Evolutionary conservation across 1,140 invertebrate species (phyloP), one percentile per base, ranked within the genome.

Genomic region (Pogonomyrmex californicus): DNA sequence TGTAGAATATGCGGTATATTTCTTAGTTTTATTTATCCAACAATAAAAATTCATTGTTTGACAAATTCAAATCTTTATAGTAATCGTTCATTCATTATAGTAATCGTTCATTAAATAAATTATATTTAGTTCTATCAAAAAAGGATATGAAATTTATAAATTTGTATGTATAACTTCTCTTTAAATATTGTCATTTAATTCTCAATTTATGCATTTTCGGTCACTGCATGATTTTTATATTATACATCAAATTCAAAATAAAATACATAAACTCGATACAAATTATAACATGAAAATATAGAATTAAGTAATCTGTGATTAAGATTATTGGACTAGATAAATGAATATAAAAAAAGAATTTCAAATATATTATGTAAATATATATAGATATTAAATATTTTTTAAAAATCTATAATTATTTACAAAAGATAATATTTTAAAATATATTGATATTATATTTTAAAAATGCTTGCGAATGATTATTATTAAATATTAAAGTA

Each of bases 271-370:
- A 36, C 5, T 49, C 4, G 47, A 12, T 5, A 62, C 14, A 30
- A 1, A 38, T 2, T 65, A 41, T 65, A 17, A 60, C 4, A 30
- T 60, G 4, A 60, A 65, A 36, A 38, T 38, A 65, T n/a, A n/a
- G 14, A 12, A 1, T 41, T 41, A 23, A 23, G 23, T 7, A n/a
- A 38, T 51, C 10, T 23, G 23, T 23, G 23, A 51, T 63, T 38
- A 14, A n/a, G 5, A 65, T 41, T 65, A 1, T 6, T 23, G 17
- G 41, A 7, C 17, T 66, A 12, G 0, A 66, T 66, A 10, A 44
- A 66, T n/a, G 5, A 6, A 65, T n/a, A 65, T 65, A 10, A n/a
- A 76, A 76, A 41, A 76, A 58, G 41, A 23, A 78, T 44, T 44
- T 5, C 6, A n/a, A 10, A 70, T 5, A 17, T 47, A 63, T 23